Base-by-base conservation (phyloP, 2,888 invertebrate species). In the Eupithecia subumbrata region DNA sequence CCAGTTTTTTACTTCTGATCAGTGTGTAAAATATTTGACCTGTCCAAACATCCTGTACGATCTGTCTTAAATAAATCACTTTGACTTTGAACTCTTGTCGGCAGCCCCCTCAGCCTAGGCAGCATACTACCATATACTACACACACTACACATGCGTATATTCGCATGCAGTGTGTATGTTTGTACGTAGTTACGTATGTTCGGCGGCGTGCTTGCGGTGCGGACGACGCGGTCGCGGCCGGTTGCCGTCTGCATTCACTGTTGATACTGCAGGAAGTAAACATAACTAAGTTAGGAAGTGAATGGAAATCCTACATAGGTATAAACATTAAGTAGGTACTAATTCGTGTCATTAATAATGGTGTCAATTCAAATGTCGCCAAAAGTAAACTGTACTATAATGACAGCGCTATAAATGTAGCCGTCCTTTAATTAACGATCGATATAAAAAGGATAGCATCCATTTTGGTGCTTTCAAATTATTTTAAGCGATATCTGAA, bases 191-290 rank as follows among this genome's bases (percentile, higher is more conserved):
- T 88, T 94, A 93, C 82, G 93, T 92, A 86, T 92, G 91, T 78
- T 93, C 93, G 30, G 90, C 80, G 69, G 90, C 86, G 80, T 86
- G 90, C 82, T 90, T 89, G 84, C 90, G 91, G 73, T 86, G 91
- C 66, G 76, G 78, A 71, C 89, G 89, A 34, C 84, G 87, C 76
- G 88, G 87, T 2, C 89, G 87, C 68, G 89, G 80, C 9, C 90
- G 87, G 70, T 85, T 77, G 1, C 83, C 78, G 8, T 83, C 79
- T 8, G 78, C 69, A 12, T 72, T 78, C 56, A 64, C 74, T 22
- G 67, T 37, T 7, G 67, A 78, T 56, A 77, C 52, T 71, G 30
- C 30, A 30, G 64, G n/a, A 70, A 70, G 11, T 14, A 2, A 40
- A 40, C 3, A 67, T 40, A 37, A 63, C 63, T 30, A n/a, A n/a